phyloP scores from a whole-genome alignment of 2,797 vertebrate species.

The Cynodonichthys magdalenae region DNA sequence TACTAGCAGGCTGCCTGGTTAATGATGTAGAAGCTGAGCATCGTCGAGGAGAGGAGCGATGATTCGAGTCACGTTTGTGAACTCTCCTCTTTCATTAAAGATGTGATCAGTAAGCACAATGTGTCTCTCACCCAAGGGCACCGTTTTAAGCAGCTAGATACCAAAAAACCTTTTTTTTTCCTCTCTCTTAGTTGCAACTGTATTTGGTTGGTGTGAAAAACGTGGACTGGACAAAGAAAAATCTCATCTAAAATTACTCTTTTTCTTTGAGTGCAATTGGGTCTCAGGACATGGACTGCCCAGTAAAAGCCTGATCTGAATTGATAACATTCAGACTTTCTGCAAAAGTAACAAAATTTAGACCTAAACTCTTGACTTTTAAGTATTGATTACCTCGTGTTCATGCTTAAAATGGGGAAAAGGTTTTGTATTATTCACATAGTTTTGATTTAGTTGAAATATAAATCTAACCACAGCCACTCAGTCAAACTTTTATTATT shows the following conservation, averaged over 20 bases:
- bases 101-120: conserved; percentile 73
- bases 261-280: conserved; percentile 6
- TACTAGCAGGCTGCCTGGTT: conserved; percentile 70
- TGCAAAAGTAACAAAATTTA: conserved; percentile 18
- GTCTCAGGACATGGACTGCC: not conserved
- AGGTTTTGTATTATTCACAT: conserved; percentile 39
- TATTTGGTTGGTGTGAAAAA: conserved; percentile 15
- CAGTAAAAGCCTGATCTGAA: conserved; percentile 17
- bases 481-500: conserved; percentile 11
- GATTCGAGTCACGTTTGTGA: conserved; percentile 54
- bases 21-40: conserved; percentile 73
- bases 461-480: conserved; percentile 28
- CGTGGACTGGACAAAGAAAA: conserved; percentile 7
- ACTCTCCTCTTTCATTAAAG: conserved; percentile 71
- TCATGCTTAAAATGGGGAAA: conserved; percentile 16
- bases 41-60: conserved; percentile 47
- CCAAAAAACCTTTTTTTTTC: conserved; percentile 52
- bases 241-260: not conserved
- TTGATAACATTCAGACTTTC: conserved; percentile 5
- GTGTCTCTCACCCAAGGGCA: conserved; percentile 64
- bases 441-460: conserved; percentile 39
- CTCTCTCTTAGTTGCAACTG: conserved; percentile 33
- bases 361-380: conserved; percentile 1
- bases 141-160: conserved; percentile 54
- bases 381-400: conserved; percentile 11